These are phyloP conservation scores for Ectobius pallidus DNA, from an alignment of 2,888 invertebrate species.

Conservation along the genomic window DNA sequence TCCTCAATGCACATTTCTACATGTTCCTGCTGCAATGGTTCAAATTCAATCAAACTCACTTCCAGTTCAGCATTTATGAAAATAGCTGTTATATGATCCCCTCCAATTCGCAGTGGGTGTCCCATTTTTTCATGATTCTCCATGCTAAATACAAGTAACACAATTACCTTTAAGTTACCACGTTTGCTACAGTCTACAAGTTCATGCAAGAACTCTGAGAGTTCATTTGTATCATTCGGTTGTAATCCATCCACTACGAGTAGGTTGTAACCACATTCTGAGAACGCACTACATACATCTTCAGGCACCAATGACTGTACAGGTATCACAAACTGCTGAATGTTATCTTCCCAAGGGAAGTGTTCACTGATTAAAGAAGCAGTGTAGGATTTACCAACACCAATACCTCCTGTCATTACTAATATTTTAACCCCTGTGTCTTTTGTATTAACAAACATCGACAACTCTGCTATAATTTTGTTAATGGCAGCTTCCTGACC, in stretches of 20 bases:
- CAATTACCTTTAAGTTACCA: background rate
- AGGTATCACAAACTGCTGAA: constrained; percentile 26
- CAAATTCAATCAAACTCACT: background rate
- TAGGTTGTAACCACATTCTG: constrained; percentile 33
- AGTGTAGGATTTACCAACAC: constrained; percentile 34
- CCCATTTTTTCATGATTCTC: background rate
- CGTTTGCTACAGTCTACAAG: background rate
- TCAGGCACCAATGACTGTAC: background rate
- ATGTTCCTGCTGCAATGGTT: background rate
- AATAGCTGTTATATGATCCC: background rate
- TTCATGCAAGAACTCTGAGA: background rate
- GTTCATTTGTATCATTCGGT: background rate
- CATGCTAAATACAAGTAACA: constrained; percentile 17
- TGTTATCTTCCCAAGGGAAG: constrained; percentile 26
- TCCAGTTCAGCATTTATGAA: background rate
- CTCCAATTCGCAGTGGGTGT: background rate
- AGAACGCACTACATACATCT: background rate
- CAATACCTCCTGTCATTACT: constrained; percentile 24
- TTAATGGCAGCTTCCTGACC: constrained; percentile 14
- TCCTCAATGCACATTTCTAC: constrained; percentile 13
- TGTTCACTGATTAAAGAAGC: constrained; percentile 23
- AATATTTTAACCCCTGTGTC: constrained; percentile 17
- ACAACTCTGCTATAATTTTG: background rate
- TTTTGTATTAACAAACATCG: background rate
- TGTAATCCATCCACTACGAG: constrained; percentile 29